phyloP scores from a whole-genome alignment of 2,888 invertebrate genomes.

The Teinopalpus imperialis region DNA sequence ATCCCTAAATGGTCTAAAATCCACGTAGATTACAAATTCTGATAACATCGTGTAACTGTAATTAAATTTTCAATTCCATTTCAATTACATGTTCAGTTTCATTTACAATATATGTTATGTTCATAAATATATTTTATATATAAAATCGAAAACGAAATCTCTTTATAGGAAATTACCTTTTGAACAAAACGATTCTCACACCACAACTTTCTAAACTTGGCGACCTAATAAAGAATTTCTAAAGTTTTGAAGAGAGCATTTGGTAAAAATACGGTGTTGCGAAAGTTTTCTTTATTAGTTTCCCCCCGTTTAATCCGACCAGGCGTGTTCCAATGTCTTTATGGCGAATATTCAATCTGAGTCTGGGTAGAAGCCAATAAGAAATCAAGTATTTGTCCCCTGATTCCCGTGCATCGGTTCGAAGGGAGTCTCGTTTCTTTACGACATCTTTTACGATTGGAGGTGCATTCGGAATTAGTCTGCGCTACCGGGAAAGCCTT shows the following conservation, averaged over 20 bases:
- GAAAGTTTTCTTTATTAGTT: conserved; percentile 82
- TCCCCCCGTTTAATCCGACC: conserved; percentile 77
- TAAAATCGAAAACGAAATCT: no score
- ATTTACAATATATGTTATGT: no score
- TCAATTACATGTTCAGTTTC: no score
- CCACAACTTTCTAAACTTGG: conserved; percentile 60
- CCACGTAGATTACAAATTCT: conserved; percentile 6
- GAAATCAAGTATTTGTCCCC: conserved; percentile 80
- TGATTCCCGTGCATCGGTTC: conserved; percentile 76
- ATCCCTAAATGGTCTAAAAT: conserved; percentile 3
- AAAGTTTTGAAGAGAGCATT: conserved; percentile 73
- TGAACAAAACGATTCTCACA: conserved; percentile 36
- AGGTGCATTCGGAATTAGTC: conserved; percentile 81
- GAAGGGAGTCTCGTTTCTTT: conserved; percentile 76
- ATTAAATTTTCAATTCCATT: no score
- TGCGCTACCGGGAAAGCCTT: conserved; percentile 71
- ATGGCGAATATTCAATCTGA: conserved; percentile 81
- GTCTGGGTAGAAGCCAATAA: conserved; percentile 79
- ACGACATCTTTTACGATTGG: conserved; percentile 81
- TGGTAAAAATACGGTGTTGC: conserved; percentile 80
- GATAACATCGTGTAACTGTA: no score
- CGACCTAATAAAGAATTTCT: conserved; percentile 70
- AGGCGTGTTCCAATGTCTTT: conserved; percentile 81
- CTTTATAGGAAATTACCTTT: conserved; percentile 4
- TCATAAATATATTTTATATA: no score